phyloP scores from a whole-genome alignment of 2,888 invertebrate species.

The Synanthedon tipuliformis region DNA sequence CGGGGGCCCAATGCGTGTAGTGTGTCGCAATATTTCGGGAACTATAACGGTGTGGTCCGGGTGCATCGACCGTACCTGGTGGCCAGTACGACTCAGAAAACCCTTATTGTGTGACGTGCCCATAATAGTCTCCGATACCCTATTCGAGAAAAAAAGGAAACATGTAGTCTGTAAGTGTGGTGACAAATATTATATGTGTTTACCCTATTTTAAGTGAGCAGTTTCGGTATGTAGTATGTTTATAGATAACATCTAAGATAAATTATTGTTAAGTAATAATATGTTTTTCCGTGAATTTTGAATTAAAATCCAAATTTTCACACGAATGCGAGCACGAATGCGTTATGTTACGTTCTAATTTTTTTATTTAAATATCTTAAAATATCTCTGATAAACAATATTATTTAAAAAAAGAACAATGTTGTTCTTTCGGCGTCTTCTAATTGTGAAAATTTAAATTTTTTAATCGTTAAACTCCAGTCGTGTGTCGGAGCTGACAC shows the following conservation, averaged over 20 bases:
- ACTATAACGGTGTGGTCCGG: constrained; percentile 47
- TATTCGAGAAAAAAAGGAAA: not conserved
- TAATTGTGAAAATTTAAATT: too few species aligned
- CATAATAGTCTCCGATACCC: not conserved
- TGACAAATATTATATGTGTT: not conserved
- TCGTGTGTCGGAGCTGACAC: too few species aligned
- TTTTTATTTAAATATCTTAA: too few species aligned
- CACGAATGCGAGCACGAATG: too few species aligned
- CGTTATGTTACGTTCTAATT: too few species aligned
- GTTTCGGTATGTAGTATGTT: not conserved
- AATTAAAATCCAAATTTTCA: too few species aligned
- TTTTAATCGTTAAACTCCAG: too few species aligned
- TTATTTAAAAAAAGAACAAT: too few species aligned
- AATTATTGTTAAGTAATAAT: not conserved
- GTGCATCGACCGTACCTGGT: constrained; percentile 35
- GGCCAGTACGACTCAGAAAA: constrained; percentile 36
- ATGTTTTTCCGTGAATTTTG: too few species aligned
- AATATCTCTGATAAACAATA: too few species aligned
- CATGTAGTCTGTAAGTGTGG: not conserved
- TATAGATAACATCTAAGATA: not conserved
- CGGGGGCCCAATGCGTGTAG: constrained; percentile 12
- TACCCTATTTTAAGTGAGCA: not conserved
- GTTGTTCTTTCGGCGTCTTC: too few species aligned
- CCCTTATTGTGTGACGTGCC: constrained; percentile 41
- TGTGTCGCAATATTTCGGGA: constrained; percentile 64